Percentiles rank a stretch among this genome's conserved stretches.
These are phyloP conservation scores for Ovis aries DNA, from an alignment of 2,113 vertebrate species.

Conservation along the genomic window DNA sequence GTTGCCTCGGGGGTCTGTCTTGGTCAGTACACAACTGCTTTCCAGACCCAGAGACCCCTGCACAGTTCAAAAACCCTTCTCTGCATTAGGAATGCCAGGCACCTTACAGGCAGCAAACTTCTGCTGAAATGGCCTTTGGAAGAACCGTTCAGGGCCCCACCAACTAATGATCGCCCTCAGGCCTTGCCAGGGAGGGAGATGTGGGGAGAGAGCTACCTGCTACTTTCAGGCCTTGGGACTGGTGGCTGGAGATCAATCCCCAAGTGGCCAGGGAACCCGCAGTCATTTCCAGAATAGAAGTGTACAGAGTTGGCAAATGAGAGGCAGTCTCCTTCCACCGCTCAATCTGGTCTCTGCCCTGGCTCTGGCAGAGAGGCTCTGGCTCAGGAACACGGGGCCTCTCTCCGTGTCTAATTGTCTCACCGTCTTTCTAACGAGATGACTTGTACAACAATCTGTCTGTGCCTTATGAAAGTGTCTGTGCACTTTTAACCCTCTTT, in stretches of 20 bases:
- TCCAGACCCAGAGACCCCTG: neutral
- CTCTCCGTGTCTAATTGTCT: slow-evolving; percentile 69
- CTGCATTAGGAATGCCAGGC: neutral
- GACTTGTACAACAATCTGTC: slow-evolving; percentile 83
- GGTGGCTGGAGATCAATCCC: neutral
- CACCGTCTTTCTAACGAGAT: slow-evolving; percentile 64
- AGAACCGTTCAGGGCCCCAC: neutral
- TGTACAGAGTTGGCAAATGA: neutral
- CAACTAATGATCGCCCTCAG: neutral
- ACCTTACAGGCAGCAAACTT: neutral
- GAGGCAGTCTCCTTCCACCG: neutral
- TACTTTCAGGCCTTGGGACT: neutral
- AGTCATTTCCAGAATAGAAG: neutral
- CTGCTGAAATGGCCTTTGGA: neutral
- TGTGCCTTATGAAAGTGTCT: slow-evolving; percentile 87
- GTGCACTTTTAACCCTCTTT: slow-evolving; percentile 87
- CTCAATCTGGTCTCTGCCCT: neutral
- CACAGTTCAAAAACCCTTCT: neutral
- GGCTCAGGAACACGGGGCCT: slow-evolving; percentile 67
- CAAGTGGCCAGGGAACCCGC: neutral
- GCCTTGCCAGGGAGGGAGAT: neutral
- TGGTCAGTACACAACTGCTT: neutral
- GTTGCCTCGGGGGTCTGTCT: neutral
- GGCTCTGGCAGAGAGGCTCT: neutral
- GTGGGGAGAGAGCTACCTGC: neutral